Evolutionary conservation across 2,113 vertebrate species (phyloP).

Genomic region (Ceyx cyanopectus): DNA sequence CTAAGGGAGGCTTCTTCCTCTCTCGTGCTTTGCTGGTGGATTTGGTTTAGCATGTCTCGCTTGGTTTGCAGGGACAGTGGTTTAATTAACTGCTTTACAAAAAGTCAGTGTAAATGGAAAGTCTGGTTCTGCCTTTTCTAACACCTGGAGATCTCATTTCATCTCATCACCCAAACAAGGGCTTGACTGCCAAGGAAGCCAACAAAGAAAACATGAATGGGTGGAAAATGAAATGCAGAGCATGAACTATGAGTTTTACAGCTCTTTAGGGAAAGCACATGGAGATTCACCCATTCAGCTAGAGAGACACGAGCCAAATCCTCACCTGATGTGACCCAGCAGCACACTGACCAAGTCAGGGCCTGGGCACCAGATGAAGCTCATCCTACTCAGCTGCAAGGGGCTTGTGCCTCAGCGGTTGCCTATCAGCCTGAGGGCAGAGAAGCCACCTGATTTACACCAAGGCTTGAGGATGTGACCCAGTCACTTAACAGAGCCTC

Average conservation of each 20-base stretch:
- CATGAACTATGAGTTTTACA: not conserved
- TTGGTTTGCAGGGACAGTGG: not conserved
- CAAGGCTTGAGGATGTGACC: not conserved
- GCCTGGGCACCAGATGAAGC: not conserved
- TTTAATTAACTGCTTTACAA: constrained; percentile 21
- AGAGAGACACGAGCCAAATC: not conserved
- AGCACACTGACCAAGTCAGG: accelerated
- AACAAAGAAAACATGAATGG: not conserved
- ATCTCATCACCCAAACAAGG: not conserved
- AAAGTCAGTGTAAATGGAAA: not conserved
- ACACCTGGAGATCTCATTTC: constrained; percentile 22
- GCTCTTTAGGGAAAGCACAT: not conserved
- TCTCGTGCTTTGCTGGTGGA: not conserved
- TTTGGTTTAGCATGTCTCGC: not conserved
- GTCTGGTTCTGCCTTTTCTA: not conserved
- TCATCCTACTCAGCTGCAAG: not conserved
- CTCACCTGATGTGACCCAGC: not conserved
- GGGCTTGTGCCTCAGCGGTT: not conserved
- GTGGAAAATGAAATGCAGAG: not conserved
- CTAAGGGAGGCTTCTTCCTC: not conserved
- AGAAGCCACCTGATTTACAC: not conserved
- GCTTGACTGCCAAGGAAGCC: not conserved
- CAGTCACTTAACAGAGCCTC: not conserved
- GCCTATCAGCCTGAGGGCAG: not conserved
- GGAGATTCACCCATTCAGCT: not conserved